These are phyloP conservation scores for Eristalis arbustorum DNA, from an alignment of 2,888 invertebrate species.

Conservation along the genomic window DNA sequence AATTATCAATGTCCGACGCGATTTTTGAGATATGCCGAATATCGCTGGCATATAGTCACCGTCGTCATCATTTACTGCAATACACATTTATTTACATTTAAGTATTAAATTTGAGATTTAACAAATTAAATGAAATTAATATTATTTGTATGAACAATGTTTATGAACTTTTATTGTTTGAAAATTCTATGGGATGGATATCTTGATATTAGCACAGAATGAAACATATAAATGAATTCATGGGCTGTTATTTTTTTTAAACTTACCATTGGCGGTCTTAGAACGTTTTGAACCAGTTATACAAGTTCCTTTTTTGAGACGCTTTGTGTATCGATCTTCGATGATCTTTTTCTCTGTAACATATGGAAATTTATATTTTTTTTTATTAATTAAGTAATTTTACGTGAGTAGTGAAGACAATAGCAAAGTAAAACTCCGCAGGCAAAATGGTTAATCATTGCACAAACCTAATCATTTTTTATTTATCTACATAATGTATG, in stretches of 20 bases:
- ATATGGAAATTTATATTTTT: background rate
- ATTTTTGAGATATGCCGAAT: conserved; percentile 22
- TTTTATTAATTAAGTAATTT: background rate
- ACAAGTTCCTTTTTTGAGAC: background rate
- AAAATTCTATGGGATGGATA: too few species aligned
- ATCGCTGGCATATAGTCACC: conserved; percentile 4
- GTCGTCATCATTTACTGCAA: conserved; percentile 8
- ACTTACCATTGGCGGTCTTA: background rate
- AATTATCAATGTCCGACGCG: conserved; percentile 10
- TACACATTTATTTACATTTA: background rate
- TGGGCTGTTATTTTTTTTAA: background rate
- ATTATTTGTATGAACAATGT: too few species aligned
- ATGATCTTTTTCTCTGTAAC: background rate
- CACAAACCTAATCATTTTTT: too few species aligned
- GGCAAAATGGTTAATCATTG: too few species aligned
- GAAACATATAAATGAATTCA: too few species aligned
- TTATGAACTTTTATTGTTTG: too few species aligned
- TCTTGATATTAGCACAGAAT: too few species aligned
- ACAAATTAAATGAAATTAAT: background rate
- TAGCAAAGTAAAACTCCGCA: too few species aligned
- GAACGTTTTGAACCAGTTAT: background rate
- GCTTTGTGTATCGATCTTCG: background rate
- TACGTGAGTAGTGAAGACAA: too few species aligned
- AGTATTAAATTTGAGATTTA: background rate
- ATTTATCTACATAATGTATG: too few species aligned